Conservation (phyloP, 1,140 invertebrate species). For the Proctacanthus coquilletti region DNA sequence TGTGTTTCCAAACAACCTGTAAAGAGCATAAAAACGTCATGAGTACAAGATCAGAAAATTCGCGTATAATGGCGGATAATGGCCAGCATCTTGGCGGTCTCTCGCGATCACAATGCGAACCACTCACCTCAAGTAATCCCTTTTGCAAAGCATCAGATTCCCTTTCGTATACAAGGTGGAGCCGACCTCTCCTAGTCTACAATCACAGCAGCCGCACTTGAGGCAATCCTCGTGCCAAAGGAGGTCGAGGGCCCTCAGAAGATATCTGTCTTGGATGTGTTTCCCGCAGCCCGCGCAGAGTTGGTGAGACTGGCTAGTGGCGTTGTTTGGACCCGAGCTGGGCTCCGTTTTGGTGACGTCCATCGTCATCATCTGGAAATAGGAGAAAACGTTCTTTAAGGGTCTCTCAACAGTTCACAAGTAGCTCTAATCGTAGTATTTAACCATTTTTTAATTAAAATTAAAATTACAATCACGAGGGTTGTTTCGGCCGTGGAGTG, state of each 20-base stretch:
- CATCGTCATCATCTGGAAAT: conserved; percentile 46
- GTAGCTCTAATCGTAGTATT: too few relatives aligned
- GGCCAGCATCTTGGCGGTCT: not conserved
- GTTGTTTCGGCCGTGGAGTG: too few relatives aligned
- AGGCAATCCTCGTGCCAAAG: conserved; percentile 98
- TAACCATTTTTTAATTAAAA: too few relatives aligned
- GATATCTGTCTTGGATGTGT: conserved; percentile 68
- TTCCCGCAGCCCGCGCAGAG: conserved; percentile 77
- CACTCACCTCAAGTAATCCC: conserved; percentile 86
- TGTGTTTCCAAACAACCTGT: conserved; percentile 70
- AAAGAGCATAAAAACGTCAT: conserved; percentile 8
- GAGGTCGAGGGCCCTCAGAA: conserved; percentile 76
- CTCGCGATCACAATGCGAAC: not conserved
- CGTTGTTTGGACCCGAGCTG: conserved; percentile 25
- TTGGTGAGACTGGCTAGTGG: conserved; percentile 29
- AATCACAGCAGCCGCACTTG: conserved; percentile 95
- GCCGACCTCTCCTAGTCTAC: conserved; percentile 91
- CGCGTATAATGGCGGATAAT: not conserved
- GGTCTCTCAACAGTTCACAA: too few relatives aligned
- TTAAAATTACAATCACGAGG: too few relatives aligned
- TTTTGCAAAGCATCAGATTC: conserved; percentile 92
- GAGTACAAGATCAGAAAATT: not conserved
- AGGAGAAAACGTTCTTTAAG: not conserved
- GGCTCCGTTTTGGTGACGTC: conserved; percentile 51
- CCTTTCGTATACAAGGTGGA: conserved; percentile 92